Conservation (phyloP, 2,888 invertebrate genomes). For the Megamerina dolium region DNA sequence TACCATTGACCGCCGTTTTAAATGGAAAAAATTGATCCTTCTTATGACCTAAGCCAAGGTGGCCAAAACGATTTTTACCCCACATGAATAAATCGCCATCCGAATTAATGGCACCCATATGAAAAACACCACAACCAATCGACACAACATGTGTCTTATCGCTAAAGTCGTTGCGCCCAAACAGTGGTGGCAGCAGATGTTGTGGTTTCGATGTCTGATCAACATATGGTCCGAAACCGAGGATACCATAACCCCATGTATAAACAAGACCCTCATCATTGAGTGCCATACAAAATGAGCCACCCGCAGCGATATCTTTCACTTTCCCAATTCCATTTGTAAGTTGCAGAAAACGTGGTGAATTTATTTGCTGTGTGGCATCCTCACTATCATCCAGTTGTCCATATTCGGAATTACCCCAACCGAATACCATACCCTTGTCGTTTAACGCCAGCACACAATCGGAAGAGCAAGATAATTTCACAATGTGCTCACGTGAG, state of each 20-base stretch:
- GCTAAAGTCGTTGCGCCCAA: slow-evolving; percentile 80
- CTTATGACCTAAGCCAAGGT: slow-evolving; percentile 73
- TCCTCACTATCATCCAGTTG: slow-evolving; percentile 57
- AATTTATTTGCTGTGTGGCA: slow-evolving; percentile 59
- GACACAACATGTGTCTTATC: slow-evolving; percentile 60
- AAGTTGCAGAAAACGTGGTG: slow-evolving; percentile 60
- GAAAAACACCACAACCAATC: slow-evolving; percentile 67
- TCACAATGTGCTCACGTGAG: slow-evolving; percentile 70
- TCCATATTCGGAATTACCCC: slow-evolving; percentile 94
- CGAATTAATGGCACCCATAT: slow-evolving; percentile 76
- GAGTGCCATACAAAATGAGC: slow-evolving; percentile 76
- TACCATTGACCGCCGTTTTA: slow-evolving; percentile 72
- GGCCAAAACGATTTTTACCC: slow-evolving; percentile 82
- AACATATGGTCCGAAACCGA: slow-evolving; percentile 81
- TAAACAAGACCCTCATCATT: slow-evolving; percentile 81
- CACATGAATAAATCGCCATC: slow-evolving; percentile 82
- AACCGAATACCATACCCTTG: slow-evolving; percentile 87
- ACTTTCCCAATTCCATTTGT: slow-evolving; percentile 68
- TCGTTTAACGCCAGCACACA: slow-evolving; percentile 86
- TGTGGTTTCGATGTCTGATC: slow-evolving; percentile 62
- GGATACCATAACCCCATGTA: slow-evolving; percentile 90
- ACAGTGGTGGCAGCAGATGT: slow-evolving; percentile 70
- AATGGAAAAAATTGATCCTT: slow-evolving; percentile 86
- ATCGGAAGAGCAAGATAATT: slow-evolving; percentile 74
- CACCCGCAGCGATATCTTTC: slow-evolving; percentile 74